Percentiles rank a stretch among this genome's conserved stretches.
Evolutionary conservation across 2,797 vertebrate species (phyloP).

Genomic region (Protonibea diacanthus): DNA sequence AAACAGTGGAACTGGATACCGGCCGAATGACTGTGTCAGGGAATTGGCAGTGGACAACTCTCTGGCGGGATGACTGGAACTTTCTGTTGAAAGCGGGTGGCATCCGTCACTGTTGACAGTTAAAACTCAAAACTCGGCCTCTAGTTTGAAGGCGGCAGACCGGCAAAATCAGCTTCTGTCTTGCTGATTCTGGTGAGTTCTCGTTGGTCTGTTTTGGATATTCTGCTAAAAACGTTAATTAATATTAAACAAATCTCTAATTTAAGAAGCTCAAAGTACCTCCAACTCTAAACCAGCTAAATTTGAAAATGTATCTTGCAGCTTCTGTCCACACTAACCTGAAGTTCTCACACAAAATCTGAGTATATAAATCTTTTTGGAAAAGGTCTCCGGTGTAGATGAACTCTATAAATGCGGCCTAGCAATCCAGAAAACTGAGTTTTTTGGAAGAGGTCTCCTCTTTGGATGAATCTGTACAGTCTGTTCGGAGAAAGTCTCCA

Average conservation of each 20-base stretch:
- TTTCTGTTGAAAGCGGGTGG: slow-evolving; percentile 42
- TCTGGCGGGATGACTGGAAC: slow-evolving; percentile 64
- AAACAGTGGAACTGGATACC: slow-evolving; percentile 53
- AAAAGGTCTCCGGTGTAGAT: no score
- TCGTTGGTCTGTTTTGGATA: not conserved
- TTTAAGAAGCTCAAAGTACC: not conserved
- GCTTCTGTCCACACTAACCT: not conserved
- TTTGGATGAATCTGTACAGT: no score
- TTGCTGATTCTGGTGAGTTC: not conserved
- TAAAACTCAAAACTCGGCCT: slow-evolving; percentile 46
- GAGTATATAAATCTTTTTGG: not conserved
- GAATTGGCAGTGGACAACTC: slow-evolving; percentile 78
- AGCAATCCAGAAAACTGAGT: no score
- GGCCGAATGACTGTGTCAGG: slow-evolving; percentile 63
- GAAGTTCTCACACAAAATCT: no score
- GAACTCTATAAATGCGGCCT: no score
- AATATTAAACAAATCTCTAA: not conserved
- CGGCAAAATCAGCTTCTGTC: not conserved
- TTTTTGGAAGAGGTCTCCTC: no score
- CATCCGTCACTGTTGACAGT: slow-evolving; percentile 32
- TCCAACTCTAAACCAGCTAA: not conserved
- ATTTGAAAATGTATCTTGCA: not conserved
- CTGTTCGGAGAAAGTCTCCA: no score
- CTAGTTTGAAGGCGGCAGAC: slow-evolving; percentile 38
- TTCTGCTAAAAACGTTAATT: no score